Evolutionary conservation across 2,113 vertebrate genomes (phyloP), one percentile per base, ranked within the genome.

Genomic region (Cathartes aura): DNA sequence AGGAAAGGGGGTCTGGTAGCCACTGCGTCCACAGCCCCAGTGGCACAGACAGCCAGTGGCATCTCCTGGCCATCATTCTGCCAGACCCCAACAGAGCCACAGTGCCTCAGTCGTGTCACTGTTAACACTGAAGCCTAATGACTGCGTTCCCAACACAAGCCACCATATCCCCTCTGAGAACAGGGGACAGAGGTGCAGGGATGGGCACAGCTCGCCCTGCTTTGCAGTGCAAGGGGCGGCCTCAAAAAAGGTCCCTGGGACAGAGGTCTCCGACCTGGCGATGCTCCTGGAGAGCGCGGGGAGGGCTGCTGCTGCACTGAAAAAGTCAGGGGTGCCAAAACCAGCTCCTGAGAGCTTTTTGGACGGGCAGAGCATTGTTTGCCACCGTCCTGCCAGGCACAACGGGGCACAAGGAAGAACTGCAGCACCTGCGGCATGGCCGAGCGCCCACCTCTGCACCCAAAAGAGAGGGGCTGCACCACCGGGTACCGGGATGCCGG

Each of bases 401-500:
- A 24, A 11, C 0, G 1, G 36, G 27, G 30, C n/a, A 71, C 22
- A 2, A 29, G 60, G 43, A 43, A 38, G 59, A 75, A 3, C 38
- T 3, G 15, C 45, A 58, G 75, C 56, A 23, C 8, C 19, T 1
- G 26, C 1, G 15, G 38, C n/a, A 8, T 0, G 4, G 38, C 53
- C 2, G 2, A 68, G 75, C 5, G 1, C 64, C 53, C 63, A 8
- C 26, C 42, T 40, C 70, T 17, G 38, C 13, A 1, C 19, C 40
- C 38, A 4, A 5, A 32, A 23, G 34, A 70, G 27, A 42, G 36
- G 47, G 8, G 11, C 73, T 27, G 45, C 6, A 4, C n/a, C 9
- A 2, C 2, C 0, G 1, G n/a, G 55, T 67, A 26, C 16, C 24
- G 3, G 70, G 66, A 3, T 6, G 34, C 7, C 1, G 4, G 50